Percentiles rank a stretch among this genome's conserved stretches.
Conservation (phyloP, 2,888 invertebrate species). For the Opisthograptis luteolata region DNA sequence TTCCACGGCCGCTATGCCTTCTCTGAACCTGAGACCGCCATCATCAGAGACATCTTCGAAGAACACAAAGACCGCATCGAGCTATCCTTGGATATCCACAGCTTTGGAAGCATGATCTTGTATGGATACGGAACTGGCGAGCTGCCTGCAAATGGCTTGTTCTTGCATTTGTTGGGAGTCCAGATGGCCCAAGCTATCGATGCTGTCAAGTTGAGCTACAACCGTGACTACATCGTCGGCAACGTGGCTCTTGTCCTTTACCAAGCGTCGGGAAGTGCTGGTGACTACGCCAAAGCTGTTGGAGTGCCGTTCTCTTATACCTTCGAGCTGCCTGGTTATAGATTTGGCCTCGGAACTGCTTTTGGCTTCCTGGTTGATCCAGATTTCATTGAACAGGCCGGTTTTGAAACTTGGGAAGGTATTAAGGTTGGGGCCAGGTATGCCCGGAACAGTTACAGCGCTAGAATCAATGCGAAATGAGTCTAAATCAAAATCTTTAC, state of each 20-base stretch:
- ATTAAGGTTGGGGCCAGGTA: slow-evolving; percentile 74
- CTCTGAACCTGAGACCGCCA: slow-evolving; percentile 86
- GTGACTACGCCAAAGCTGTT: slow-evolving; percentile 83
- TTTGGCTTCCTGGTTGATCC: slow-evolving; percentile 84
- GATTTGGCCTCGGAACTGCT: slow-evolving; percentile 53
- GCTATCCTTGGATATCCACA: slow-evolving; percentile 89
- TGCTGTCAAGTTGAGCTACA: slow-evolving; percentile 59
- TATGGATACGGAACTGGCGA: slow-evolving; percentile 57
- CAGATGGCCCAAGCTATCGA: slow-evolving; percentile 67
- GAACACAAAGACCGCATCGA: slow-evolving; percentile 75
- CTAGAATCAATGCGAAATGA: slow-evolving; percentile 8
- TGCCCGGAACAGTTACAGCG: slow-evolving; percentile 46
- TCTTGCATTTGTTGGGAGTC: slow-evolving; percentile 61
- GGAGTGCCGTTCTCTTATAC: slow-evolving; percentile 84
- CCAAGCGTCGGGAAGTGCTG: slow-evolving; percentile 85
- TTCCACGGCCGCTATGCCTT: slow-evolving; percentile 85
- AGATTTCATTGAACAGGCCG: slow-evolving; percentile 81
- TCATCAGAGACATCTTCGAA: slow-evolving; percentile 82
- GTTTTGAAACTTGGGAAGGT: slow-evolving; percentile 85
- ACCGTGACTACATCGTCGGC: slow-evolving; percentile 77
- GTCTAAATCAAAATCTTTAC: too few species aligned
- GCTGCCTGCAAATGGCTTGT: slow-evolving; percentile 71
- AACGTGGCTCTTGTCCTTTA: slow-evolving; percentile 77
- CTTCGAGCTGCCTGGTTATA: slow-evolving; percentile 84
- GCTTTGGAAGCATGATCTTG: slow-evolving; percentile 86